These are phyloP conservation scores for Melopsittacus undulatus DNA, from an alignment of 2,797 vertebrate species.

Conservation along the genomic window DNA sequence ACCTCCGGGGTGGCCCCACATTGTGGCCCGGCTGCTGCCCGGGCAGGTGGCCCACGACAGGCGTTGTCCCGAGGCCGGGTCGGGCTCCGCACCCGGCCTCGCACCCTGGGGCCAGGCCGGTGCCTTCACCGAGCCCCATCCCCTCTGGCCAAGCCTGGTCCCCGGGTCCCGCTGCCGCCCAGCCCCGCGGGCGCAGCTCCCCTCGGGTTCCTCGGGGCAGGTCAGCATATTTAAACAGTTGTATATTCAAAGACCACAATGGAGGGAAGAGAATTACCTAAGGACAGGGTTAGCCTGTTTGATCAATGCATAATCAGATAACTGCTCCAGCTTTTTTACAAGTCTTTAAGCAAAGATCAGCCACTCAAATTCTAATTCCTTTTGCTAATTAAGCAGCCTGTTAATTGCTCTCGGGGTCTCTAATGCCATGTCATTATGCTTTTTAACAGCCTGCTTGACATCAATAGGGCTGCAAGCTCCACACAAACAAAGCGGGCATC, in stretches of 20 bases:
- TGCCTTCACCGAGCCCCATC: not conserved
- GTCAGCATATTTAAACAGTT: conserved; percentile 79
- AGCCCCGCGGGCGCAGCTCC: conserved; percentile 52
- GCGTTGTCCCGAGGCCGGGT: not conserved
- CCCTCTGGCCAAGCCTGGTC: too few species aligned
- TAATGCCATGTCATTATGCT: conserved; percentile 88
- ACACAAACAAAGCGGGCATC: conserved; percentile 81
- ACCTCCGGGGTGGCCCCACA: accelerated
- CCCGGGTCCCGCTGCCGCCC: not conserved
- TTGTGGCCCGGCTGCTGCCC: accelerated
- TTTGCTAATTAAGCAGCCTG: conserved; percentile 89
- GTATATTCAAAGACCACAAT: conserved; percentile 75
- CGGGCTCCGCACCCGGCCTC: too few species aligned
- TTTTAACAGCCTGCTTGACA: conserved; percentile 80
- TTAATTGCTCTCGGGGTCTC: conserved; percentile 90
- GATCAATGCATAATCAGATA: conserved; percentile 88
- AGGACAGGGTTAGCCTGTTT: conserved; percentile 71
- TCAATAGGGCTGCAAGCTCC: conserved; percentile 81
- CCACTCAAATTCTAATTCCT: conserved; percentile 86
- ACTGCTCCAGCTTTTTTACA: conserved; percentile 76
- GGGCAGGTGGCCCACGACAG: not conserved
- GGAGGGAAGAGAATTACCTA: conserved; percentile 75
- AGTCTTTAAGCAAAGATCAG: conserved; percentile 83
- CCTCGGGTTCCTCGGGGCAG: conserved; percentile 65
- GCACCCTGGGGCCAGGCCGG: too few species aligned